Conservation (phyloP, 2,113 vertebrate genomes). For the Platanista minor region DNA sequence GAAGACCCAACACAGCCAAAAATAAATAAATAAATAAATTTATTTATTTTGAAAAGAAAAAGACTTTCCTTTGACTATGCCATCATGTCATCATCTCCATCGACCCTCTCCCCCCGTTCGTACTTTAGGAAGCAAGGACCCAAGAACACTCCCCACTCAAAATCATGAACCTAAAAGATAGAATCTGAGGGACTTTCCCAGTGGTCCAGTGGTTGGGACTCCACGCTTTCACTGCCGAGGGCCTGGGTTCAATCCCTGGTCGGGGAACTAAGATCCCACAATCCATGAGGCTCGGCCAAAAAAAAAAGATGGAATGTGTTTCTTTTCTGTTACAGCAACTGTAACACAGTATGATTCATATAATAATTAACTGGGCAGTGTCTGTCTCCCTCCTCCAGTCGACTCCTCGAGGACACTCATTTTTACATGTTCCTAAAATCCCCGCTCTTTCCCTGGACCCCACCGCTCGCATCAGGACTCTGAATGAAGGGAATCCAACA, state of each 20-base stretch:
- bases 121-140: not conserved
- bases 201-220: not conserved
- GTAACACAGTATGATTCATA: not conserved
- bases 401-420: not conserved
- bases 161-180: not conserved
- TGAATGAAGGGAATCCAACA: not conserved
- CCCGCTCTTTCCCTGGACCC: rapidly evolving
- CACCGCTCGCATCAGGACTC: not conserved
- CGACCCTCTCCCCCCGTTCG: not conserved
- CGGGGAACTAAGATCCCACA: too few species aligned
- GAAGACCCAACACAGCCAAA: too few species aligned
- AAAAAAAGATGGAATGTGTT: not conserved
- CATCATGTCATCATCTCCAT: not conserved
- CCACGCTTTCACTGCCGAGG: not conserved
- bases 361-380: not conserved
- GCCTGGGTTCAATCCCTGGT: not conserved
- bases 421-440: not conserved
- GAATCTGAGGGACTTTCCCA: not conserved
- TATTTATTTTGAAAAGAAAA: not conserved
- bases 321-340: not conserved
- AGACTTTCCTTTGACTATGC: not conserved
- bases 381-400: not conserved
- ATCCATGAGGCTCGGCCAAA: too few species aligned
- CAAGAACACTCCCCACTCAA: not conserved
- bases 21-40: too few species aligned